phyloP scores from a whole-genome alignment of 2,113 vertebrate species.

The Anser cygnoides region DNA sequence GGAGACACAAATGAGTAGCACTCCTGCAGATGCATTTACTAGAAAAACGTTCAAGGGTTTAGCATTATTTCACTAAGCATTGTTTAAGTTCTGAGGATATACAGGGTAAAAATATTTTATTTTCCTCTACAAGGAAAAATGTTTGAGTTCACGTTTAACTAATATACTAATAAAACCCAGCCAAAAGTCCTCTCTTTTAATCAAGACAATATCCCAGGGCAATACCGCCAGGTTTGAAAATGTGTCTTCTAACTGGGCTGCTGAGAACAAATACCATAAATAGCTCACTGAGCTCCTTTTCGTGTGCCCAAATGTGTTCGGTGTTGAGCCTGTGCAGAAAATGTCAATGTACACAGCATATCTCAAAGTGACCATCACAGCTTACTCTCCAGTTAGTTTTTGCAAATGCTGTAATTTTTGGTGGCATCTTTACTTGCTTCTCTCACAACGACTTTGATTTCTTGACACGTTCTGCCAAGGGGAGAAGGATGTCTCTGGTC shows the following conservation, averaged over 20 bases:
- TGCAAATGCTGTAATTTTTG: neutral
- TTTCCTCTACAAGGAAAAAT: neutral
- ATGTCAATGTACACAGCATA: neutral
- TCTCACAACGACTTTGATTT: neutral
- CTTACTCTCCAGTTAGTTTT: neutral
- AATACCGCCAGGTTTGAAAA: neutral
- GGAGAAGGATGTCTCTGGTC: neutral
- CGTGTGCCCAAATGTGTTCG: neutral
- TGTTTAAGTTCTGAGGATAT: neutral
- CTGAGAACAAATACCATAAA: neutral
- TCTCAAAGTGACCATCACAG: neutral
- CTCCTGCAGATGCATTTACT: neutral
- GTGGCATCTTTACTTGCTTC: neutral
- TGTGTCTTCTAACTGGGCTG: neutral
- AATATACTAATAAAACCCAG: neutral
- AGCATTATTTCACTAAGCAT: neutral
- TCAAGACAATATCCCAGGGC: neutral
- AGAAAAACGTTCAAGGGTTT: neutral
- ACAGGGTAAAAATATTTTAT: neutral
- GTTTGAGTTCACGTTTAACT: neutral
- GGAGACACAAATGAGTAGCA: neutral
- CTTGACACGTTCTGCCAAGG: neutral
- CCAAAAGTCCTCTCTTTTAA: neutral
- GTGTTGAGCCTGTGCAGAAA: neutral
- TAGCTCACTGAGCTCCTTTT: accelerated